phyloP scores from a whole-genome alignment of 2,888 invertebrate genomes.

The Timema cristinae region DNA sequence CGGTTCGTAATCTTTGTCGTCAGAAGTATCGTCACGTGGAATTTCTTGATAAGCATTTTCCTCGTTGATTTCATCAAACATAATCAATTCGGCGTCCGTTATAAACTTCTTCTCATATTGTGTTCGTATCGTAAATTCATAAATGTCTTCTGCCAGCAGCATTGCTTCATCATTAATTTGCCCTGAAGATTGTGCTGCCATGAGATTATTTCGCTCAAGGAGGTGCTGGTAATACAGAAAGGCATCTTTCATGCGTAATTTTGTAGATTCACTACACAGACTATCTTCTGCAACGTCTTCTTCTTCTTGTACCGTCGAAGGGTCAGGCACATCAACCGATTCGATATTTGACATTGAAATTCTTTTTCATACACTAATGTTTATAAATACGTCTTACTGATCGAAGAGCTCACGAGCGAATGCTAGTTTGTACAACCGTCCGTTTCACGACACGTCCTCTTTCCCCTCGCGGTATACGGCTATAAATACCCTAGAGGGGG shows the following conservation, averaged over 20 bases:
- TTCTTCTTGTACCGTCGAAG: constrained; percentile 18
- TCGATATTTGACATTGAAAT: constrained; percentile 17
- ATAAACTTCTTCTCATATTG: constrained; percentile 20
- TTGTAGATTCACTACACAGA: constrained; percentile 18
- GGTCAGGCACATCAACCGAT: constrained; percentile 18
- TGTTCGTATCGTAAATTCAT: constrained; percentile 17
- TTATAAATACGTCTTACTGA: too few species aligned
- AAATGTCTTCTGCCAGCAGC: constrained; percentile 20
- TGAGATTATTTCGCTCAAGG: constrained; percentile 20
- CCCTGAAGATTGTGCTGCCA: constrained; percentile 17
- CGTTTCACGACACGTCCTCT: too few species aligned
- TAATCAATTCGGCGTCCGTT: constrained; percentile 16
- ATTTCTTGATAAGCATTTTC: constrained; percentile 18
- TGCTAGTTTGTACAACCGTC: too few species aligned
- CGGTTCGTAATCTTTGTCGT: constrained; percentile 11
- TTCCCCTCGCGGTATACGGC: too few species aligned
- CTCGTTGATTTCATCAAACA: constrained; percentile 21
- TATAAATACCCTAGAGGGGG: too few species aligned
- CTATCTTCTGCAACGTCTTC: constrained; percentile 20
- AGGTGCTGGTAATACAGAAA: constrained; percentile 19
- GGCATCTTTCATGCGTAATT: constrained; percentile 20
- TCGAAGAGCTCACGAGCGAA: too few species aligned
- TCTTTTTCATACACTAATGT: not conserved
- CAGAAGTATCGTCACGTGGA: constrained; percentile 1
- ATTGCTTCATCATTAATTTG: constrained; percentile 17